These are phyloP conservation scores for Zingel zingel DNA, from an alignment of 2,113 vertebrate species.

Conservation along the genomic window DNA sequence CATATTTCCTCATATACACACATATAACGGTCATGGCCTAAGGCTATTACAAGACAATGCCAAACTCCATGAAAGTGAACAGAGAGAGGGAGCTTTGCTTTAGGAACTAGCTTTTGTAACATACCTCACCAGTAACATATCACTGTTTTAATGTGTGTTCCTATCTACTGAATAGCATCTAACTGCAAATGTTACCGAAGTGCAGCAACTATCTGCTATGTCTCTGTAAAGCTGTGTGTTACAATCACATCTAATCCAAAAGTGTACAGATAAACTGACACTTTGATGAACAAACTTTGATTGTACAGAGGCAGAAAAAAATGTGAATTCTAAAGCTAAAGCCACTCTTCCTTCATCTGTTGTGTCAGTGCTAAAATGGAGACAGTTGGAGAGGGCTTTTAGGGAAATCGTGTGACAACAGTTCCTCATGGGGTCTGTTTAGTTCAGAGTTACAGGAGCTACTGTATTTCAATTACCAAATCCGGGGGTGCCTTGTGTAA, in stretches of 20 bases:
- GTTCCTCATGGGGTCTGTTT: slow-evolving; percentile 44
- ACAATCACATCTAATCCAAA: slow-evolving; percentile 5
- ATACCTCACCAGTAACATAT: background rate
- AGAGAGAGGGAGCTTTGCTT: background rate
- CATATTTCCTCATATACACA: slow-evolving; percentile 11
- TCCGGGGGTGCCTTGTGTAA: slow-evolving; percentile 30
- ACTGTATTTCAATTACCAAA: slow-evolving; percentile 57
- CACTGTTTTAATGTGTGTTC: background rate
- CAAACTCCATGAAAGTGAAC: background rate
- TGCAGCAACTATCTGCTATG: background rate
- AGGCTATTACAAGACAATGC: background rate
- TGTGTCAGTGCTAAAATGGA: slow-evolving; percentile 61
- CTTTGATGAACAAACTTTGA: slow-evolving; percentile 3
- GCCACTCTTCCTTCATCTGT: slow-evolving; percentile 47
- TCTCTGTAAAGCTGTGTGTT: background rate
- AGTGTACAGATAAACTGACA: background rate
- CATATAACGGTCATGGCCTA: background rate
- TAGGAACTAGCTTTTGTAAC: background rate
- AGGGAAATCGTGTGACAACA: slow-evolving; percentile 54
- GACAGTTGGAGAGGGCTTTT: slow-evolving; percentile 34
- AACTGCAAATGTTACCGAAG: background rate
- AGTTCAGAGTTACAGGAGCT: slow-evolving; percentile 31
- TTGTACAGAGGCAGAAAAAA: slow-evolving; percentile 26
- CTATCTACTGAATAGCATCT: background rate
- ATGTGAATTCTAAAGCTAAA: slow-evolving; percentile 21